Evolutionary conservation across 2,797 vertebrate species (phyloP).

Genomic region (Melopsittacus undulatus): DNA sequence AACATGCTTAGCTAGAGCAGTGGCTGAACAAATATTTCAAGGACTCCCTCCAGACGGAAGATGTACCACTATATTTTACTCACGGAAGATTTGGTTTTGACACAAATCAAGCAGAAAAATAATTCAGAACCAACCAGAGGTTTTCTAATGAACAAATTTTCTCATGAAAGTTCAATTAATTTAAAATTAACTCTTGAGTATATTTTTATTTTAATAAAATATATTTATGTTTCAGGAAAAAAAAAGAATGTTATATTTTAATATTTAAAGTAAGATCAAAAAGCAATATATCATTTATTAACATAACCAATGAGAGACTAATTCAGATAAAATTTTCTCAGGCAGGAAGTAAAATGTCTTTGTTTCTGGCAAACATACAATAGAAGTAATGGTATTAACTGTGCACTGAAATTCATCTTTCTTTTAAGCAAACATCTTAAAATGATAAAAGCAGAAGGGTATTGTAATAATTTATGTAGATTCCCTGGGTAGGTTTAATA

Average conservation of each 20-base stretch:
- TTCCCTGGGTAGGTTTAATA: not conserved
- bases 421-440: not conserved
- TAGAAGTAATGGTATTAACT: not conserved
- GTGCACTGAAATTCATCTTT: not conserved
- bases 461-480: not conserved
- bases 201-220: not conserved
- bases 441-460: not conserved
- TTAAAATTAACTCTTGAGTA: not conserved
- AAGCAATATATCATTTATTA: not conserved
- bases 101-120: not conserved
- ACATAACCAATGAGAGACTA: not conserved
- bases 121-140: not conserved
- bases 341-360: not conserved
- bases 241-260: not conserved
- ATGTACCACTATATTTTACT: not conserved
- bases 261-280: not conserved
- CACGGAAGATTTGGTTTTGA: not conserved
- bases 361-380: not conserved
- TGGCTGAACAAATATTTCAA: not conserved
- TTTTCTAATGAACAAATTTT: not conserved
- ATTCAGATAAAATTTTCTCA: not conserved
- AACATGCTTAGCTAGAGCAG: not conserved
- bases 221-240: not conserved
- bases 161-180: not conserved
- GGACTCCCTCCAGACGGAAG: not conserved